phyloP scores from a whole-genome alignment of 2,113 vertebrate genomes.

The Azemiops feae region DNA sequence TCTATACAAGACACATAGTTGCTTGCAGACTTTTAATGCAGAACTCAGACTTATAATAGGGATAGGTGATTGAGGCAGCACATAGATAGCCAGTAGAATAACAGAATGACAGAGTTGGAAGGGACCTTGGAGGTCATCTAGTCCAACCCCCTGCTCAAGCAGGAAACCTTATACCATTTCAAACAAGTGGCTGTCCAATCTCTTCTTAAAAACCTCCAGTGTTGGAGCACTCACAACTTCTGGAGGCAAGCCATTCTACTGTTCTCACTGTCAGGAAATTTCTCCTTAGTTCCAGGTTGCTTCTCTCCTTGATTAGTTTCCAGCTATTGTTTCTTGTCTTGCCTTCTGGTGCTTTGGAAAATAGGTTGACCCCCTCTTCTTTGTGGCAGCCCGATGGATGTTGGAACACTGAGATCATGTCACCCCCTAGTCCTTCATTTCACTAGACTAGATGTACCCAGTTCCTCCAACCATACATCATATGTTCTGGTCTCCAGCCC shows the following conservation, averaged over 20 bases:
- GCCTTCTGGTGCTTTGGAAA: neutral
- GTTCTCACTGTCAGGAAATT: too few relatives aligned
- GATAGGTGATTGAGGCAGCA: constrained; percentile 24
- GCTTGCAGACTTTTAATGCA: constrained; percentile 3
- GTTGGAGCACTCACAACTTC: neutral
- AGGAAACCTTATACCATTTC: too few relatives aligned
- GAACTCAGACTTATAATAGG: constrained; percentile 11
- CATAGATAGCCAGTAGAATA: neutral
- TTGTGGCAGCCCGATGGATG: too few relatives aligned
- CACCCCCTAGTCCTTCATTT: too few relatives aligned
- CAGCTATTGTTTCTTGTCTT: neutral
- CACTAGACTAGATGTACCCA: neutral
- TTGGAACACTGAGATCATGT: too few relatives aligned
- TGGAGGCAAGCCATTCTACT: too few relatives aligned
- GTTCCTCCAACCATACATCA: neutral
- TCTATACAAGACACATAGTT: neutral
- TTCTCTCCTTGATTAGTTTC: too few relatives aligned
- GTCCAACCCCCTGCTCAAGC: too few relatives aligned
- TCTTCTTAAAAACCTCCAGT: too few relatives aligned
- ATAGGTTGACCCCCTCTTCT: neutral
- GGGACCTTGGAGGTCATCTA: too few relatives aligned
- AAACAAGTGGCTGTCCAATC: too few relatives aligned
- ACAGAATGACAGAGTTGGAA: neutral
- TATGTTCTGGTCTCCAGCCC: neutral
- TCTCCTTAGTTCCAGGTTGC: too few relatives aligned